Evolutionary conservation across 2,797 vertebrate genomes (phyloP).

Genomic region (Aldrovandia affinis): DNA sequence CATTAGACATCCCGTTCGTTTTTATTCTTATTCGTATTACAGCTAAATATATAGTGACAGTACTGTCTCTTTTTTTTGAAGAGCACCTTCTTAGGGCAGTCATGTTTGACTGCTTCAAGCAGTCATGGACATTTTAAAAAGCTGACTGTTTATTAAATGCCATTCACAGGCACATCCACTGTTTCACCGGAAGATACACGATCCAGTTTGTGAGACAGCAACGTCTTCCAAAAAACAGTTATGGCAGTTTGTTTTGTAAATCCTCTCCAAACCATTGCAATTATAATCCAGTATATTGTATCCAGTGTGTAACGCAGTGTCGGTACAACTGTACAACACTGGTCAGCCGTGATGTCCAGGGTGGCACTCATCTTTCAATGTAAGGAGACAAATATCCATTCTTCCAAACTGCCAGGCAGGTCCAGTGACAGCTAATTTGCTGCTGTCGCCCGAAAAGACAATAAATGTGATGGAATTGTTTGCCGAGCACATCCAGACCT

Average conservation of each 20-base stretch:
- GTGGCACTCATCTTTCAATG: constrained; percentile 60
- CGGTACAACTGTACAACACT: constrained; percentile 36
- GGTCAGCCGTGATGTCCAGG: constrained; percentile 49
- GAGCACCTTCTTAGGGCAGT: background rate
- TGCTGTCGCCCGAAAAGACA: constrained; percentile 64
- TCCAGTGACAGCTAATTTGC: constrained; percentile 72
- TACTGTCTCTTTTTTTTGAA: background rate
- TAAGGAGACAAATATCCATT: constrained; percentile 66
- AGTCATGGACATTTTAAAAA: background rate
- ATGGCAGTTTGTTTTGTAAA: background rate
- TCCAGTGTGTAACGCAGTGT: background rate
- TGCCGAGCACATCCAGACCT: constrained; percentile 64
- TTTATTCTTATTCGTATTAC: background rate
- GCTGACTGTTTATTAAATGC: background rate
- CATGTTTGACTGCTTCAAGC: background rate
- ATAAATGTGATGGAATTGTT: constrained; percentile 69
- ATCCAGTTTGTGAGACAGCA: constrained; percentile 16
- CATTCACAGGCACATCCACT: background rate
- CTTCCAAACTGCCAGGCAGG: constrained; percentile 62
- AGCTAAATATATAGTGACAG: background rate
- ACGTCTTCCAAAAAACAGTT: background rate
- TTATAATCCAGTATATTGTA: background rate
- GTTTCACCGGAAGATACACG: background rate
- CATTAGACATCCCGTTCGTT: background rate
- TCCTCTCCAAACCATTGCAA: constrained; percentile 6